These are phyloP conservation scores for Rhamphomyia laevipes DNA, from an alignment of 2,888 invertebrate species.

Conservation along the genomic window DNA sequence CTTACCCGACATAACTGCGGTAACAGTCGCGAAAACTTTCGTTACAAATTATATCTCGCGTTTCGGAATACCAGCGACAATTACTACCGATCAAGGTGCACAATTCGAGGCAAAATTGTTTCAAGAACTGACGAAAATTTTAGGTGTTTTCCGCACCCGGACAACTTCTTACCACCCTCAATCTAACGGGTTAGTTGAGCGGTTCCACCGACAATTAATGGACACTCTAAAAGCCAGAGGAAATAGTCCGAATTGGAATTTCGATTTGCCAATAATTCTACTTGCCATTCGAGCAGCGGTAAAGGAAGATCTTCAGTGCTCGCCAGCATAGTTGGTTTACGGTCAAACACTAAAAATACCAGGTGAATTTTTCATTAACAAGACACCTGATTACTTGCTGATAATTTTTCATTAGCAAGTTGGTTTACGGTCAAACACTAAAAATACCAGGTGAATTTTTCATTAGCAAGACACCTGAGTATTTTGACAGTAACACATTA, in stretches of 20 bases:
- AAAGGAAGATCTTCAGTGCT: constrained; percentile 3
- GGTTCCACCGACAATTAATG: no score
- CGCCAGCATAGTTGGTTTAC: constrained; percentile 7
- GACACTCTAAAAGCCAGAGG: not conserved
- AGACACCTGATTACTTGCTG: no score
- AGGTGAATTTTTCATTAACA: not conserved
- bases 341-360: not conserved
- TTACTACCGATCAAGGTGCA: constrained; percentile 2
- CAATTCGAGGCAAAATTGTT: constrained; percentile 8
- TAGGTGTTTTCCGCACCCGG: not conserved
- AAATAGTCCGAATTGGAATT: not conserved
- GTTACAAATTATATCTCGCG: not conserved
- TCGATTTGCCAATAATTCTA: constrained; percentile 5
- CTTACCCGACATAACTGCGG: not conserved
- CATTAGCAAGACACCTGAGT: no score
- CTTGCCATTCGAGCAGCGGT: constrained; percentile 7
- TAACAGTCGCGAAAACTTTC: constrained; percentile 1
- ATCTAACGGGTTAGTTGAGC: no score
- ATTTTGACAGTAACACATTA: no score
- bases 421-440: no score
- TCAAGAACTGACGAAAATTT: not conserved
- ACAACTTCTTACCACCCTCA: no score
- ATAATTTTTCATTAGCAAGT: no score
- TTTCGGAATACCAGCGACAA: not conserved
- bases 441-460: no score